Conservation (phyloP, 2,113 vertebrate species). For the Corvus moneduloides region DNA sequence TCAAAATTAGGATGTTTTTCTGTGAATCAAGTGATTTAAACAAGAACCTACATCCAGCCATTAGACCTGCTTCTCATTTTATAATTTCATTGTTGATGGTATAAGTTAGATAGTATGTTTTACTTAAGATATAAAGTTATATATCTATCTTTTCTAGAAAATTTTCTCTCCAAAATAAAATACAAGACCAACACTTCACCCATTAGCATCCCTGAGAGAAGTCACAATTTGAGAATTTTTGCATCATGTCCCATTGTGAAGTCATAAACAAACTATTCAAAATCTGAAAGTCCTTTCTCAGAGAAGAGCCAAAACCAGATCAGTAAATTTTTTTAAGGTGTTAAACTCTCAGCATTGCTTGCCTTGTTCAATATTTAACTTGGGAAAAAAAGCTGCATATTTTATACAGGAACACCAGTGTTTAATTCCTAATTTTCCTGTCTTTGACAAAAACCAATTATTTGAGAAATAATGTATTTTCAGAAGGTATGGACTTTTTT, state of each 20-base stretch:
- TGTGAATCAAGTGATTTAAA: background rate
- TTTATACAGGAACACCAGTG: background rate
- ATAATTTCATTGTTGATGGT: background rate
- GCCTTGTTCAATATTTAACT: background rate
- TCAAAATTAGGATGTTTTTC: background rate
- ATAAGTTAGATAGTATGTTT: background rate
- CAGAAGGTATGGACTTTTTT: background rate
- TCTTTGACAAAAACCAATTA: background rate
- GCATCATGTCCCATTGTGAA: background rate
- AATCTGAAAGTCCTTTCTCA: background rate
- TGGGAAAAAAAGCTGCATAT: fast-evolving
- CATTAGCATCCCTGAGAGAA: background rate
- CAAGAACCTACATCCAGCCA: background rate
- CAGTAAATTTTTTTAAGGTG: background rate
- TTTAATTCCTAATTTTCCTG: background rate
- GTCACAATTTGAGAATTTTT: background rate
- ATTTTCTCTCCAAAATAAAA: background rate
- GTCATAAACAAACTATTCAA: background rate
- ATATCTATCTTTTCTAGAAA: background rate
- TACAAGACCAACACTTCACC: background rate
- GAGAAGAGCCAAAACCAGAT: background rate
- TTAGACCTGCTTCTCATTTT: background rate
- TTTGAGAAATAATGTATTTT: background rate
- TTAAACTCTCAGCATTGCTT: background rate
- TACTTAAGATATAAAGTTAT: background rate